A percentile compares a stretch with the other conserved stretches of the same genome.
Evolutionary conservation across 2,113 vertebrate species (phyloP).

Genomic region (Syngnathus scovelli): DNA sequence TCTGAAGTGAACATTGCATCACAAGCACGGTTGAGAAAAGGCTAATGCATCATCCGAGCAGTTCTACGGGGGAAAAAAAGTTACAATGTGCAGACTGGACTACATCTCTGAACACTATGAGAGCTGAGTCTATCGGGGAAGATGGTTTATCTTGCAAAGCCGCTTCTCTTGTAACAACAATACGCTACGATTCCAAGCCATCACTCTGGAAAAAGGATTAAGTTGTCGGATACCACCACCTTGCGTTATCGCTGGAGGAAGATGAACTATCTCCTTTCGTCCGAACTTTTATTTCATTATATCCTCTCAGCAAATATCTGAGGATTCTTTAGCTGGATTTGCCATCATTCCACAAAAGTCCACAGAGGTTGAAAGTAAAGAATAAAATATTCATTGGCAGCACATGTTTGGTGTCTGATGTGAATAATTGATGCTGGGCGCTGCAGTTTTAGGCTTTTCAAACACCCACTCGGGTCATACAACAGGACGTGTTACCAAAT

Average conservation of each 20-base stretch:
- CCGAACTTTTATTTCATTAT: slow-evolving; percentile 49
- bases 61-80: slow-evolving; percentile 49
- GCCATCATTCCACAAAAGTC: slow-evolving; percentile 32
- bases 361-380: slow-evolving; percentile 36
- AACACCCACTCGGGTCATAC: slow-evolving; percentile 34
- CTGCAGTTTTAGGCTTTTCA: slow-evolving; percentile 52
- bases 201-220: slow-evolving; percentile 56
- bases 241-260: slow-evolving; percentile 33
- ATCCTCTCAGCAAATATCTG: slow-evolving; percentile 29
- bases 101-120: slow-evolving; percentile 39
- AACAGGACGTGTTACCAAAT: slow-evolving; percentile 18
- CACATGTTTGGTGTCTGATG: slow-evolving; percentile 55
- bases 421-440: slow-evolving; percentile 67
- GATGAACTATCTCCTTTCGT: slow-evolving; percentile 54
- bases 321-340: slow-evolving; percentile 26
- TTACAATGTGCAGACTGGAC: slow-evolving; percentile 24
- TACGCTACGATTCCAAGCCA: slow-evolving; percentile 56
- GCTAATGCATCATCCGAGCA: slow-evolving; percentile 54
- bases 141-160: slow-evolving; percentile 65
- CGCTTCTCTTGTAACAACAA: slow-evolving; percentile 57
- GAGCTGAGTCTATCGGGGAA: slow-evolving; percentile 52
- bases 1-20: slow-evolving; percentile 39
- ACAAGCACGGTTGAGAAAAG: slow-evolving; percentile 47
- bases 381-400: slow-evolving; percentile 61
- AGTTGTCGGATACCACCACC: slow-evolving; percentile 55